Base-by-base conservation (phyloP, 2,888 invertebrate genomes). In the Drosophila subquinaria region DNA sequence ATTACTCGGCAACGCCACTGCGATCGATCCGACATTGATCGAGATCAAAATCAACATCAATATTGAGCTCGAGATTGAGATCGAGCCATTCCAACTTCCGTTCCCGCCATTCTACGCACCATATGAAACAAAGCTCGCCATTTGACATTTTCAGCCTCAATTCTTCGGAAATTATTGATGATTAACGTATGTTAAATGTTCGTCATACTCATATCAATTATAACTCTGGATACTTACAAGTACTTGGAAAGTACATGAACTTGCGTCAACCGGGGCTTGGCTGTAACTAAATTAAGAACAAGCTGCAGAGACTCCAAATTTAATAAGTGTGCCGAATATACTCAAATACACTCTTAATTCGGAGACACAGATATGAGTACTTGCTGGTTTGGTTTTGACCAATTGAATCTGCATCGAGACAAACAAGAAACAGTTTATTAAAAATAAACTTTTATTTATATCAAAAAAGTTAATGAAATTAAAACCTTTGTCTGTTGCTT, bases 101-200 rank as follows among this genome's bases (percentile, higher is more conserved):
- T 73, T 67, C 52, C 38, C 27, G 17, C n/a, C 43, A 52, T 53
- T 73, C 68, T 62, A 79, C 75, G 75, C 75, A 75, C 74, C 45
- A 62, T 35, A 23, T 38, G 57, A 17, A 64, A 36, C 43, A 67
- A 73, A 73, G 65, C 20, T 35, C 47, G 11, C 35, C 78, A 43
- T 72, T 84, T 82, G 88, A 82, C 88, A 88, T 82, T 82, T 78
- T 53, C 71, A 61, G 33, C 60, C 50, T 27, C 13, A 61, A 27
- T 62, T 62, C 52, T 15, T 36, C 11, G 45, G 64, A 73, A 81
- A 68, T 67, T 60, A 66, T 51, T 56, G 73, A 66, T 69, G 69
- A 74, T 71, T 67, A 66, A 47, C 42, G 60, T 67, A 27, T 23
- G 23, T 35, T n/a, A 27, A 35, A 38, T 30, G 56, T 50, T 36